Base-by-base conservation (phyloP, 2,113 vertebrate species). In the Morphnarchus princeps region DNA sequence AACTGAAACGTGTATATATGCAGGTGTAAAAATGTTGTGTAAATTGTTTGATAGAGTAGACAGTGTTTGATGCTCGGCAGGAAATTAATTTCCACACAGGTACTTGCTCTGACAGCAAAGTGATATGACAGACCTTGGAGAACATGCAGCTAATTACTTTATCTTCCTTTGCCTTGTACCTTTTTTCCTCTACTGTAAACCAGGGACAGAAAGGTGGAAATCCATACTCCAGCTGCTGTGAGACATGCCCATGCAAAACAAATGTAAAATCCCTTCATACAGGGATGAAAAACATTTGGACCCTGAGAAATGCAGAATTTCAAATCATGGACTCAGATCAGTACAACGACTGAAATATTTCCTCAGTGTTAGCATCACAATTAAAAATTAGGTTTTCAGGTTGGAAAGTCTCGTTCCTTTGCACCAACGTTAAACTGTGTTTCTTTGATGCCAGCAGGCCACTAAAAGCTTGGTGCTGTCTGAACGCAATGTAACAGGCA, bases 71-170 rank as follows among this genome's bases (percentile, higher is more conserved):
- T 86, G n/a, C 29, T 92, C 93, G 45, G 45, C 47, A 95, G 65
- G 59, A 95, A 96, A 90, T 95, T 87, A 59, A 92, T 93, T 94
- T 94, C 76, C 13, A 8, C 59, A 43, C 4, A 73, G 72, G 59
- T 15, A 52, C 29, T 26, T 86, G 15, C 66, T 80, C 58, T 82
- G 66, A 52, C 24, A 83, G 63, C 8, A 14, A 86, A 88, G 32
- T 47, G 12, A 58, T 83, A 36, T 38, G 45, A 86, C 62, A 85
- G 45, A 16, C n/a, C 36, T 66, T 45, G 36, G n/a, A 92, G 82
- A 93, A 34, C 20, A 83, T 52, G 25, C 49, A 70, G 29, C 29
- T 93, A 88, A 90, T 95, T 92, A 90, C 11, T 70, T 16, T 38
- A 49, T 82, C 52, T 26, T 76, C 73, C n/a, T 66, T 61, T 3